These are phyloP conservation scores for Rhagium mordax DNA, from an alignment of 2,888 invertebrate genomes.

Conservation along the genomic window DNA sequence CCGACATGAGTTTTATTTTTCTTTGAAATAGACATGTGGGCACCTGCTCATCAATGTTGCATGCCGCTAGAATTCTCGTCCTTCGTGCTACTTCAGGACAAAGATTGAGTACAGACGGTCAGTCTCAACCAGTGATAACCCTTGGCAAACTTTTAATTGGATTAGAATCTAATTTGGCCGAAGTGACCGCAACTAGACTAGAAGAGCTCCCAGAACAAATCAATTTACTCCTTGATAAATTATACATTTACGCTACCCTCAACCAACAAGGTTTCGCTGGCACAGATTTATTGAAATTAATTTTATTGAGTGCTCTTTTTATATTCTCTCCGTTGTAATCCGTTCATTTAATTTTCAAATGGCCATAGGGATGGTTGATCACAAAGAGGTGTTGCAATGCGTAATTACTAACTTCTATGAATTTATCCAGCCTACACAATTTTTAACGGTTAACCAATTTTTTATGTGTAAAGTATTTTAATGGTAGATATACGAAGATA, in stretches of 20 bases:
- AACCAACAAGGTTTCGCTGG: slow-evolving; percentile 42
- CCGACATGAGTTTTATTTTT: slow-evolving; percentile 56
- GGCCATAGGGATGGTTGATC: not conserved
- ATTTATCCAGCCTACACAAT: not conserved
- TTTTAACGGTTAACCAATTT: not conserved
- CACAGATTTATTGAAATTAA: slow-evolving; percentile 53
- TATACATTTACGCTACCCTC: slow-evolving; percentile 53
- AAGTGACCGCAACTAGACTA: slow-evolving; percentile 67
- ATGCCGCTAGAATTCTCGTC: slow-evolving; percentile 46
- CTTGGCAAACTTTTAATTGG: slow-evolving; percentile 70
- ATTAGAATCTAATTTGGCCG: slow-evolving; percentile 71
- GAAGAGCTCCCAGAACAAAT: slow-evolving; percentile 65
- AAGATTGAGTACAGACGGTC: slow-evolving; percentile 55
- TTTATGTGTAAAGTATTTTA: not conserved
- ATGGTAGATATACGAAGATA: not conserved
- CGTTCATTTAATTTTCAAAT: slow-evolving; percentile 19
- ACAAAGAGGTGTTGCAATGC: slow-evolving; percentile 1
- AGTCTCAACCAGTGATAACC: slow-evolving; percentile 59
- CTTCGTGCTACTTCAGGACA: slow-evolving; percentile 34
- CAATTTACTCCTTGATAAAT: slow-evolving; percentile 65
- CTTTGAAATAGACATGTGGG: slow-evolving; percentile 52
- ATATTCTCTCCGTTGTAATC: slow-evolving; percentile 31
- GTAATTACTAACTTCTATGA: slow-evolving; percentile 1
- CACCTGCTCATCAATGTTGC: slow-evolving; percentile 65
- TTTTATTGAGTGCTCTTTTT: slow-evolving; percentile 53